Conservation (phyloP, 2,797 vertebrate genomes). For the Cyprinodon diabolis region DNA sequence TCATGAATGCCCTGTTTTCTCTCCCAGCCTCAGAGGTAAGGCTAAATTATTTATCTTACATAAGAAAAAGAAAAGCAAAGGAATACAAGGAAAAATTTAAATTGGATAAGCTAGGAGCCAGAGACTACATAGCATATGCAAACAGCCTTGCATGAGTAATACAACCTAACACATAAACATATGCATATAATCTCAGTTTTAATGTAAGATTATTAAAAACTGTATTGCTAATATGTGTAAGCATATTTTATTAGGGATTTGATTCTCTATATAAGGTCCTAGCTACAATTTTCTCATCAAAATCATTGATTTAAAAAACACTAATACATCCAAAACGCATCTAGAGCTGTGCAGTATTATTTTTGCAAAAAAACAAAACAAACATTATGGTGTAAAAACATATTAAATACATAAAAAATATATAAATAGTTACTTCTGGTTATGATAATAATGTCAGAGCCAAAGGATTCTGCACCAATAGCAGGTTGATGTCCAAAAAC, state of each 20-base stretch:
- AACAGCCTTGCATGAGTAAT: conserved; percentile 6
- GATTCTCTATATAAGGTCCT: background rate
- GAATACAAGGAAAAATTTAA: conserved; percentile 42
- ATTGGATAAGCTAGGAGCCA: conserved; percentile 30
- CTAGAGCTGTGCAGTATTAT: no score
- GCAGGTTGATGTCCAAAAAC: no score
- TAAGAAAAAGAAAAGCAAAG: conserved; percentile 37
- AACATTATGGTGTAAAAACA: no score
- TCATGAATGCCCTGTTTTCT: conserved; percentile 28
- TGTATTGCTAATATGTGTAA: background rate
- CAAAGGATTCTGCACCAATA: no score
- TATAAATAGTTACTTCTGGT: no score
- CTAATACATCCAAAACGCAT: no score
- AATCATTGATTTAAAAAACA: no score
- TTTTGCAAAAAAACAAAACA: no score
- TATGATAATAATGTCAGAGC: no score
- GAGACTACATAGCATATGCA: background rate
- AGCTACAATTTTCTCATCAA: no score
- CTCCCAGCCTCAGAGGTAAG: conserved; percentile 25
- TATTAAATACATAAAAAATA: no score
- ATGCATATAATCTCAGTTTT: background rate
- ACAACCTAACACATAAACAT: background rate
- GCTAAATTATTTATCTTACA: conserved; percentile 66
- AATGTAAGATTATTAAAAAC: background rate
- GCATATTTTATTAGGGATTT: background rate